These are phyloP conservation scores for Scaptodrosophila latifasciaeformis DNA, from an alignment of 2,888 invertebrate genomes.

Conservation along the genomic window DNA sequence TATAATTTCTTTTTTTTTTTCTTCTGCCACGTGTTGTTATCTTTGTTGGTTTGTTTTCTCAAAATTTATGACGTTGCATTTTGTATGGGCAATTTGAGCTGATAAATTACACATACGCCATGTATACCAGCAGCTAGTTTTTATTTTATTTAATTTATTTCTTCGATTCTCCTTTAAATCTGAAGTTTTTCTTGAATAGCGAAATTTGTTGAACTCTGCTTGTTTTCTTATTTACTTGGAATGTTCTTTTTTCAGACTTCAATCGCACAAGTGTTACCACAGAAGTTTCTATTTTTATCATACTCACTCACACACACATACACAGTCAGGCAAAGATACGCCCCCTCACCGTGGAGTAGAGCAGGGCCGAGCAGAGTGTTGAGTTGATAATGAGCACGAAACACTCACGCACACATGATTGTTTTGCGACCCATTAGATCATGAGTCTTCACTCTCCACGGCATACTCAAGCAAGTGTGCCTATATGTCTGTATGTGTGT, in stretches of 20 bases:
- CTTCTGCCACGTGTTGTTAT: no score
- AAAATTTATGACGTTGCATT: constrained; percentile 11
- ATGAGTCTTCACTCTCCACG: constrained; percentile 35
- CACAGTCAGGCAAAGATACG: background rate
- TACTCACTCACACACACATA: constrained; percentile 21
- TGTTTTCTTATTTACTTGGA: constrained; percentile 27
- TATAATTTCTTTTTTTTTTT: background rate
- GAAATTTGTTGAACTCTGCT: no score
- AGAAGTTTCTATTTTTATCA: constrained; percentile 54
- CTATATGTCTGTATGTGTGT: background rate
- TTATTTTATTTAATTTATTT: no score
- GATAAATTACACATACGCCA: constrained; percentile 40
- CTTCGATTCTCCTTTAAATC: no score
- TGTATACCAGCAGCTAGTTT: constrained; percentile 23
- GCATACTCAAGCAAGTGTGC: constrained; percentile 10
- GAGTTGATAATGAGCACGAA: constrained; percentile 46
- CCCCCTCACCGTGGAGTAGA: constrained; percentile 2
- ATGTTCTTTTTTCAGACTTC: no score
- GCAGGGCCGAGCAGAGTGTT: no score
- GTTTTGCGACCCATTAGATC: constrained; percentile 48
- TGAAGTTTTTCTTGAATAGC: no score
- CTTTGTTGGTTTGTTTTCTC: no score
- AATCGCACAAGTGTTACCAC: constrained; percentile 25
- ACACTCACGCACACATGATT: constrained; percentile 31
- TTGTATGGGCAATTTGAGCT: constrained; percentile 35